phyloP scores from a whole-genome alignment of 2,888 invertebrate genomes.

The Synergus gifuensis region DNA sequence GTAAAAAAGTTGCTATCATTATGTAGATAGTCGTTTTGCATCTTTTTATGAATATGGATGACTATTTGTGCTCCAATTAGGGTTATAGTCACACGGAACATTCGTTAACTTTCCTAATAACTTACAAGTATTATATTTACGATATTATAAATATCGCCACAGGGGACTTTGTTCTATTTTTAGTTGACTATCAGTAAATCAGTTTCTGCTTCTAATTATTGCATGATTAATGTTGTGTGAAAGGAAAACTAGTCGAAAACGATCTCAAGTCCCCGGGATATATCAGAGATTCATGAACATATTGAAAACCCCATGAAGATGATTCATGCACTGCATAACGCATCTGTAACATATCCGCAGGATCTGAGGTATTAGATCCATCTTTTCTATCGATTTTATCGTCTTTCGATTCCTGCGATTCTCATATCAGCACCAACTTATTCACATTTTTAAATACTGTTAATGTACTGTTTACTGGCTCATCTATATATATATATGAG shows the following conservation, averaged over 20 bases:
- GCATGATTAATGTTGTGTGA: slow-evolving; percentile 17
- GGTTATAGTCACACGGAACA: background rate
- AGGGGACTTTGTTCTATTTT: background rate
- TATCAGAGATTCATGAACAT: slow-evolving; percentile 14
- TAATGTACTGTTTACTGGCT: too few species aligned
- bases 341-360: background rate
- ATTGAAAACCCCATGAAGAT: slow-evolving; percentile 35
- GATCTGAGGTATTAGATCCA: slow-evolving; percentile 15
- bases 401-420: background rate
- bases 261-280: slow-evolving; percentile 19
- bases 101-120: background rate
- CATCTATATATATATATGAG: too few species aligned
- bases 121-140: background rate
- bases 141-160: background rate
- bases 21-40: background rate
- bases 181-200: background rate
- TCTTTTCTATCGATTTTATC: slow-evolving; percentile 4
- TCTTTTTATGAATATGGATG: background rate
- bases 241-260: slow-evolving; percentile 31
- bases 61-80: background rate
- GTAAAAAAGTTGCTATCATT: slow-evolving; percentile 16
- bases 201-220: slow-evolving; percentile 23
- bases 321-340: slow-evolving; percentile 27
- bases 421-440: background rate
- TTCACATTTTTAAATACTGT: background rate